Base-by-base conservation (phyloP, 2,113 vertebrate genomes). In the Xenus cinereus region DNA sequence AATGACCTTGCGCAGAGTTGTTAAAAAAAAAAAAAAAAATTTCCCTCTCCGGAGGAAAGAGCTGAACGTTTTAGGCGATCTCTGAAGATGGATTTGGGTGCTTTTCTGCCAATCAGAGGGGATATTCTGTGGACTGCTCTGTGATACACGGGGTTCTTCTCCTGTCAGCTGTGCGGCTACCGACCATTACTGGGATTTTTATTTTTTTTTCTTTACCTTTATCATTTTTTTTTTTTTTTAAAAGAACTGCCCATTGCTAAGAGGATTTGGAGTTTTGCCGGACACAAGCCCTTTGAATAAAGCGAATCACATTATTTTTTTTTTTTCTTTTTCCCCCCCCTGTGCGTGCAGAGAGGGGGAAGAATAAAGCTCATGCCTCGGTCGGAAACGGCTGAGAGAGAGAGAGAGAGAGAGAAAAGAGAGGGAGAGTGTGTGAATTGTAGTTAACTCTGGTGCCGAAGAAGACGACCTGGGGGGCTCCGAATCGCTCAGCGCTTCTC, bases 1-100 rank as follows among this genome's bases (percentile, higher is more conserved):
- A 97, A 98, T 98, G 98, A 98, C 98, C 98, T 98, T 98, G 98
- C 98, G 98, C 98, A 98, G 98, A 98, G 98, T 98, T 98, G 91
- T 97, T 98, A 90, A 97, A 97, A 97, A 94, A 93, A 96, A 93
- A 96, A 54, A 30, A 30, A 54, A 28, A 95, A 93, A 94, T 96
- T n/a, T n/a, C n/a, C 93, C 90, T 92, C 96, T 96, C 93, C 35
- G 56, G 95, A 98, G 94, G 94, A 94, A 97, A 94, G 89, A 92
- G 94, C 92, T 77, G 97, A 98, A 97, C 95, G 90, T 96, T 94
- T 56, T 51, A 97, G 95, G 92, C 94, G 72, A 91, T 92, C 96
- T 95, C 93, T 82, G 97, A 98, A 97, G 97, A 98, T 98, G 98
- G 97, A 97, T 98, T 94, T 96, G 87, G 81, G 97, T 93, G 94